phyloP scores from a whole-genome alignment of 2,113 vertebrate genomes.

The Hippocampus barbouri region DNA sequence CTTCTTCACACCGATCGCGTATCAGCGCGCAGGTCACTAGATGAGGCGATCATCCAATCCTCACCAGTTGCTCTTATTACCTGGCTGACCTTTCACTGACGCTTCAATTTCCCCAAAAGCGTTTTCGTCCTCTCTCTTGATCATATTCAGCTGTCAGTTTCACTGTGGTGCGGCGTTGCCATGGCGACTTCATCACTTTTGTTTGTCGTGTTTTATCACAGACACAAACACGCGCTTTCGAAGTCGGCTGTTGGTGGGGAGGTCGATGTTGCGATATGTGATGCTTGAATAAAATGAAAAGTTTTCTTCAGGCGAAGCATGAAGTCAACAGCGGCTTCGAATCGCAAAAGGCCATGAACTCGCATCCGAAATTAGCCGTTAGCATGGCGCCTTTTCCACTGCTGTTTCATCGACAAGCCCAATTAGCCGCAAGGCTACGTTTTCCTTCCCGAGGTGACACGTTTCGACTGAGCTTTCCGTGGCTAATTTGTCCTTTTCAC shows the following conservation, averaged over 20 bases:
- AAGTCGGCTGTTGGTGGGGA: too few species aligned
- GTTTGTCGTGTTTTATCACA: neutral
- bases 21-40: conserved; percentile 26
- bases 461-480: neutral
- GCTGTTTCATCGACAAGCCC: conserved; percentile 16
- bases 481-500: conserved; percentile 19
- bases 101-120: neutral
- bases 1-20: conserved; percentile 21
- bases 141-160: neutral
- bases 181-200: neutral
- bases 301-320: too few species aligned
- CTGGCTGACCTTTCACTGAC: neutral
- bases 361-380: neutral
- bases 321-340: too few species aligned
- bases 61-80: neutral
- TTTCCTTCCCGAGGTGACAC: neutral
- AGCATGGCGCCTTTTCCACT: neutral
- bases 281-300: too few species aligned
- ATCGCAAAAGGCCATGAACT: neutral
- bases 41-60: conserved; percentile 23
- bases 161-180: neutral
- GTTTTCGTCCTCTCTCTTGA: neutral
- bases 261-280: too few species aligned
- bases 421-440: conserved; percentile 10
- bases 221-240: neutral